Evolutionary conservation across 2,113 vertebrate species (phyloP), one percentile per base, ranked within the genome.

Genomic region (human): DNA sequence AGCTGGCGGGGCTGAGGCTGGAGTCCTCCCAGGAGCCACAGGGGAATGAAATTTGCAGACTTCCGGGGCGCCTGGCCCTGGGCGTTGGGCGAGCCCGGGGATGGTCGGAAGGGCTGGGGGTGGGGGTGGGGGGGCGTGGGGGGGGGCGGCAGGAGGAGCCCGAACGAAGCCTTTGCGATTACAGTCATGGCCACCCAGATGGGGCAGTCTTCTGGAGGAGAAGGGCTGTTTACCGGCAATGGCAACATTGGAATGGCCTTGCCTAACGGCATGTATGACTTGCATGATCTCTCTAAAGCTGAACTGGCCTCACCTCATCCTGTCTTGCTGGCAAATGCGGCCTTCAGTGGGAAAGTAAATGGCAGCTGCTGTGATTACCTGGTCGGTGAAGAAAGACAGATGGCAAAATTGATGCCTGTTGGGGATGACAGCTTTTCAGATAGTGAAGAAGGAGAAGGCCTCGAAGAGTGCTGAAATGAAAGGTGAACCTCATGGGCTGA

Each of bases 261-360:
- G 97, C 96, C 98, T 68, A 99, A 98, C 2, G 99, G 99, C 59
- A 98, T 98, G 97, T 99, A 99, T 61, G 99, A 99, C 90, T 98
- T 99, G 17, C 98, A 99, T 0, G 99, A 99, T 73, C 98, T 99
- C 96, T 99, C 99, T 61, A 99, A 99, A 95, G 99, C 99, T 16
- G 99, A 99, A 72, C 98, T 99, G 97, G 99, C 99, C 0, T 99
- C 99, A 8, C 99, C 99, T 45, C 99, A 99, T 98, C 99, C 99
- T 73, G 99, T 99, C 89, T 99, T 99, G 99, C 98, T 99, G 97
- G 99, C 99, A 81, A 99, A 99, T 7, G 99, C 99, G 73, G 99
- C 99, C 43, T 98, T 99, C 96, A 99, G 99, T 0, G 98, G 98
- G 3, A 99, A 99, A 95, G 98, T 99, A 2, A 98, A 96, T 8